Conservation (phyloP, 2,888 invertebrate species). For the Noctua janthina region DNA sequence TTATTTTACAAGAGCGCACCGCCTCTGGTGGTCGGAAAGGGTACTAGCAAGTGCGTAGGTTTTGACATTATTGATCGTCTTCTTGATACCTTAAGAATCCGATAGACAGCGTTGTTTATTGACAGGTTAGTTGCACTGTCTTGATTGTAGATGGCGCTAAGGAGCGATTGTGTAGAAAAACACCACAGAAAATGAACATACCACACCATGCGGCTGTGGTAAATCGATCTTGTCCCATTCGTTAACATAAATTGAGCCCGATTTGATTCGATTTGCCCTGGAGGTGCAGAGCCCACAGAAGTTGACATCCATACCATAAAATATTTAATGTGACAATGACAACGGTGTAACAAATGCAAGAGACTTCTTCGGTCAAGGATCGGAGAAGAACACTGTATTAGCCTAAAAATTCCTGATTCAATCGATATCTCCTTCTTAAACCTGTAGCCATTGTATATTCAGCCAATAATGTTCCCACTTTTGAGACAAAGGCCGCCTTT, state of each 20-base stretch:
- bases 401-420: not conserved
- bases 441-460: not conserved
- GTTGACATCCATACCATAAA: not conserved
- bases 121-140: not conserved
- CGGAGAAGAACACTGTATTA: not conserved
- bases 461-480: not conserved
- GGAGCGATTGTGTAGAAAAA: not conserved
- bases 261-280: not conserved
- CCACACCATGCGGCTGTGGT: not conserved
- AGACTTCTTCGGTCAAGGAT: not conserved
- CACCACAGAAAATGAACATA: not conserved
- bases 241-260: no score
- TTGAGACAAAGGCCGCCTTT: not conserved
- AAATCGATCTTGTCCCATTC: not conserved
- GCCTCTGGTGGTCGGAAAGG: conserved; percentile 49
- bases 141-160: conserved; percentile 67
- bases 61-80: conserved; percentile 62
- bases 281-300: not conserved
- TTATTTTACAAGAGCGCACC: conserved; percentile 55
- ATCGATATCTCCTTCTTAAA: not conserved
- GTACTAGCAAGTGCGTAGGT: conserved; percentile 61
- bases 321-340: not conserved
- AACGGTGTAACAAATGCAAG: not conserved
- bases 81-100: conserved; percentile 13
- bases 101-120: conserved; percentile 53